Base-by-base conservation (phyloP, 2,797 vertebrate species). In the Holocentrus rufus region DNA sequence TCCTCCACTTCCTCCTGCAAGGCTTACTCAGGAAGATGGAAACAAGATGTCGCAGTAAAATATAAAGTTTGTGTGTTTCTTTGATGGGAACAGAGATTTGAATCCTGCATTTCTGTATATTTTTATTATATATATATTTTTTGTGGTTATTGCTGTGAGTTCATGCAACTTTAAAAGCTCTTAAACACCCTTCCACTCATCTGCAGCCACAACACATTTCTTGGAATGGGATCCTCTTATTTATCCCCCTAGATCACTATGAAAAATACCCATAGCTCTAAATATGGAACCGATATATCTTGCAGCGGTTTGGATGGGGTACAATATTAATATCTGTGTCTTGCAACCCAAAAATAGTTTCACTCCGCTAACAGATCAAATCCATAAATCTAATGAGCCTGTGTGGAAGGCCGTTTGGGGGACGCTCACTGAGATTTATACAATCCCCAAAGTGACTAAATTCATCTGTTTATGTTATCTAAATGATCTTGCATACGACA, bases 261-360 rank as follows among this genome's bases (percentile, higher is more conserved):
- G 62, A 85, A 49, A 70, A 79, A 79, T 77, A 63, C 20, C 52
- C 58, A 14, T 58, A 20, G 66, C n/a, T 72, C 83, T 58, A 73
- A 77, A 85, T 78, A 22, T 68, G 60, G 81, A 77, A 47, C 23
- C 47, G 46, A 63, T 84, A 59, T 0, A 71, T 87, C 84, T 81
- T 76, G 59, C 65, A 68, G 72, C 60, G 66, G 69, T 80, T 34
- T 46, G 74, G 57, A 77, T 30, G 60, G 72, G 55, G 49, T 52
- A 27, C 75, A 76, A 69, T 83, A 87, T 87, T 81, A 86, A 88
- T 84, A 44, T 0, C 14, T 1, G 2, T 30, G 63, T 79, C 81
- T 31, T 9, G 52, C 55, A 50, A 52, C 52, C 88, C 74, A 25
- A 49, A 82, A 89, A 87, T 88, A 87, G 85, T 74, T 69, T 59